These are phyloP conservation scores for Petrolisthes manimaculis DNA, from an alignment of 2,888 invertebrate species.

Conservation along the genomic window DNA sequence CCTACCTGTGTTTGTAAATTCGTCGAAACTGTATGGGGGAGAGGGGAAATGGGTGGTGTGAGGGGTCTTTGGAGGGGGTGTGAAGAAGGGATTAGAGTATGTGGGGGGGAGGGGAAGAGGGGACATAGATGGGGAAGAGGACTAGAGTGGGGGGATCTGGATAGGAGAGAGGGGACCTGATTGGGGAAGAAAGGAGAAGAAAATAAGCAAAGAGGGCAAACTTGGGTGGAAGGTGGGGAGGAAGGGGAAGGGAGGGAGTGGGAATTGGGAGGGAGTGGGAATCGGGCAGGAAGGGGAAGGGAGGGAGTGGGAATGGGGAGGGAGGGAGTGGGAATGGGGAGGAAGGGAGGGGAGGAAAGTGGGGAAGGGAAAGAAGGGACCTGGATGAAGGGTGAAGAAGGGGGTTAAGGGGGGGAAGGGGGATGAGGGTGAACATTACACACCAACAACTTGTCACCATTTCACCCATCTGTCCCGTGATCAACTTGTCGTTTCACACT, in stretches of 20 bases:
- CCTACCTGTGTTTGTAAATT: no score
- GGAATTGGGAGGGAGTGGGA: neutral
- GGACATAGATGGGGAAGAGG: no score
- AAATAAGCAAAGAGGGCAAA: neutral
- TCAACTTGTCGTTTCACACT: slow-evolving; percentile 35
- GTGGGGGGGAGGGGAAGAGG: no score
- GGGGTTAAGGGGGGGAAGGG: neutral
- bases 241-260: neutral
- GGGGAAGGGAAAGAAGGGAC: neutral
- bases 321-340: neutral
- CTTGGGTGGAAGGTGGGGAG: neutral
- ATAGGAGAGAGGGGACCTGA: neutral
- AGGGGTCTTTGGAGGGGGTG: no score
- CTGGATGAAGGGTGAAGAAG: neutral
- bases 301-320: neutral
- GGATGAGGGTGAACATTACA: slow-evolving; percentile 20
- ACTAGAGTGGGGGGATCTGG: no score
- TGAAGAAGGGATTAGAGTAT: no score
- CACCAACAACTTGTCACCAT: slow-evolving; percentile 39
- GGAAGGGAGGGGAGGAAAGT: no score
- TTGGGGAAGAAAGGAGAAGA: neutral
- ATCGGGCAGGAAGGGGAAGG: neutral
- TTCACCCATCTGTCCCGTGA: slow-evolving; percentile 41
- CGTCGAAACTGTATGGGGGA: no score
- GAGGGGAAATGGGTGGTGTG: no score